Percentiles rank a stretch among this genome's conserved stretches.
Evolutionary conservation across 2,113 vertebrate genomes (phyloP).

Genomic region (Microcebus griseorufus): DNA sequence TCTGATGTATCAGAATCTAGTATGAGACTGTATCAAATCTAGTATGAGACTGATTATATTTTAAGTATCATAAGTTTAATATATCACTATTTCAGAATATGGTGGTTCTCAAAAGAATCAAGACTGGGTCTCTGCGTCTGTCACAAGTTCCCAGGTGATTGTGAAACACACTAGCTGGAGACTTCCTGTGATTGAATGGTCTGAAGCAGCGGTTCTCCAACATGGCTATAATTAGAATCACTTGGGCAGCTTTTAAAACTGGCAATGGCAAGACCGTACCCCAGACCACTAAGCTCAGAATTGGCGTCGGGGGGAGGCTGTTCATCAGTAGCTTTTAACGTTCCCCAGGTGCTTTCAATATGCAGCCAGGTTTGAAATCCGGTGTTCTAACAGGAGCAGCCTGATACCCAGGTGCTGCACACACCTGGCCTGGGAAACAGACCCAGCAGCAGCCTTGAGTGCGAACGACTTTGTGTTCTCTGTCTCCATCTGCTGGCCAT

Average conservation of each 20-base stretch:
- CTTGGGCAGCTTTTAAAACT: not conserved
- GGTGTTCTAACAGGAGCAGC: not conserved
- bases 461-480: slow-evolving; percentile 36
- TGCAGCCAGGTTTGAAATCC: not conserved
- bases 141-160: not conserved
- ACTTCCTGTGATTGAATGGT: not conserved
- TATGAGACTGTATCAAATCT: not conserved
- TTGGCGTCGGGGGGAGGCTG: not conserved
- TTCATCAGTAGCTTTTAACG: not conserved
- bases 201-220: not conserved
- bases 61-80: not conserved
- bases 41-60: not conserved
- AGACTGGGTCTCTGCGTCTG: not conserved
- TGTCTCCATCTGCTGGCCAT: slow-evolving; percentile 73
- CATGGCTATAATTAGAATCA: not conserved
- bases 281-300: not conserved
- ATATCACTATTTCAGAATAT: not conserved
- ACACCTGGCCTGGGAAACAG: no score
- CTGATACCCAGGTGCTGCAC: rapidly evolving
- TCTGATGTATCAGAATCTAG: not conserved
- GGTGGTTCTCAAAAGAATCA: not conserved
- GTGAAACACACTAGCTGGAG: not conserved
- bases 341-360: not conserved
- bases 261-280: not conserved
- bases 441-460: rapidly evolving